Base-by-base conservation (phyloP, 2,113 vertebrate species). In the Pipra filicauda region DNA sequence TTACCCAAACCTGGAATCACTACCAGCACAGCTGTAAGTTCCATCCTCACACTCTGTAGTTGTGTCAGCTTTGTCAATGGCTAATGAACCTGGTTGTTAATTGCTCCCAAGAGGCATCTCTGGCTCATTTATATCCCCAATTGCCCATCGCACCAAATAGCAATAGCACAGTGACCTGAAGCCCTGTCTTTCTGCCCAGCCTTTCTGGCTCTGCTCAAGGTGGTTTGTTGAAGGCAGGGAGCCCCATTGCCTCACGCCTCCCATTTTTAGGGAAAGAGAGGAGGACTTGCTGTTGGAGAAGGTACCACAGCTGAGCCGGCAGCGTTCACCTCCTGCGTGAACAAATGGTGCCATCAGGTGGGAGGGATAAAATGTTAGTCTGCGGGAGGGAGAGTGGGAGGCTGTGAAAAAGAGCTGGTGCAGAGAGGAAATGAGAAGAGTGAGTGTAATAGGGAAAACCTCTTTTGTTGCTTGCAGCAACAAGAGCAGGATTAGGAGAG, bases 371-470 rank as follows among this genome's bases (percentile, higher is more conserved):
- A 80, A 83, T 81, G 86, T 77, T 49, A 8, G 48, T 11, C 54
- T 88, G 88, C 93, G 55, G 94, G 89, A 92, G 88, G 72, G 48
- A 69, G 81, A 81, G 96, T 86, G 88, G 96, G 96, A 95, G 61
- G 90, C 77, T 96, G 95, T 62, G 85, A 93, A 83, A 78, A 93
- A 73, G 94, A 90, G 83, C 82, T 90, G 75, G 61, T 87, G 88
- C 6, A 3, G 49, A 96, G 82, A 93, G 96, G 95, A 97, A 97
- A 96, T 2, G 17, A 11, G 9, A 69, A 88, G 65, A 94, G 48
- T 1, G 17, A 74, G 66, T 1, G 21, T 46, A 77, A 72, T 48
- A 77, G 35, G 91, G 85, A 91, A 97, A 95, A 84, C 76, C 83
- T 92, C 52, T 58, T 93, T 85, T 65, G 73, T 69, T 78, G 37